Base-by-base conservation (phyloP, 2,888 invertebrate genomes). In the Spicauda simplicius region DNA sequence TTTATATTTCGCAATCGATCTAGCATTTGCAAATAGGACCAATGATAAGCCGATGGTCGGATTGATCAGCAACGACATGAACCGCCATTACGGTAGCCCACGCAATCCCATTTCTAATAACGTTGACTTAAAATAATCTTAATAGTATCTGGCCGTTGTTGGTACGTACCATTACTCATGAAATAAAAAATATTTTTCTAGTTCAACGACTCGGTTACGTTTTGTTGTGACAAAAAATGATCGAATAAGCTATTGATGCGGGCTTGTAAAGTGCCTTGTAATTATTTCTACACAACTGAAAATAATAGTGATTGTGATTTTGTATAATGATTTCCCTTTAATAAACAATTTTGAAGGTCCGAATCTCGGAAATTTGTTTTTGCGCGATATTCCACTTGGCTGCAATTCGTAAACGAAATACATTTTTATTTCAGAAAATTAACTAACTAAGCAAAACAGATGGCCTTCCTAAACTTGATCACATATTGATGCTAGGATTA, bases 11-110 rank as follows among this genome's bases (percentile, higher is more conserved):
- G 74, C 79, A 79, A 76, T 83, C 85, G 82, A 83, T 82, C 81
- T 81, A 80, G 77, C 81, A 84, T 88, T 90, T 87, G 90, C 90
- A 89, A 91, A 90, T 90, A 83, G 76, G 74, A 80, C 77, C 75
- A 72, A 74, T 78, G 86, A 89, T 90, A 84, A 78, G 80, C 70
- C 67, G 61, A 69, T 67, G 70, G 62, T 70, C 69, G 60, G 70
- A 71, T 73, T 70, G 73, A 74, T 75, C 65, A 67, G 37, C 57
- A 63, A 61, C 58, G 58, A 69, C 68, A 60, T 66, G 65, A 45
- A 55, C 65, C 30, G 12, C 65, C 65, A 66, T 66, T 66, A 60
- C 54, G 58, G 58, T 41, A 54, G 59, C 65, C 65, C 65, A 66
- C 65, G 65, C 65, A 66, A 48, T 59, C 30, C 58, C 65, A 55